Evolutionary conservation across 1,140 invertebrate genomes (phyloP).

Genomic region (Musca vetustissima): DNA sequence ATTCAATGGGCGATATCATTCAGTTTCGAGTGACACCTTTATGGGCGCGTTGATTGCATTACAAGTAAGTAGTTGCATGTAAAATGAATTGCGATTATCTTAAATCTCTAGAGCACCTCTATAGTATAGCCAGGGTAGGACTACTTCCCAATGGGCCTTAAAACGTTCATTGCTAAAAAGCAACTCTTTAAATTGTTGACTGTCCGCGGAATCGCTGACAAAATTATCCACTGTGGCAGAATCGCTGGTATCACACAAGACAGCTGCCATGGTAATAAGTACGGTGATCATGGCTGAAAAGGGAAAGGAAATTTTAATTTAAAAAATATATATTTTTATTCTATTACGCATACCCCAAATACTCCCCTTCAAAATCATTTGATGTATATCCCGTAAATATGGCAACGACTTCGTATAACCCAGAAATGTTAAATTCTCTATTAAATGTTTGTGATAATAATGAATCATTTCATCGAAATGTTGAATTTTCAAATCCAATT

Average conservation of each 20-base stretch:
- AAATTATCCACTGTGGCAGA: constrained; percentile 41
- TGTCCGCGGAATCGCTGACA: constrained; percentile 33
- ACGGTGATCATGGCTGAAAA: constrained; percentile 35
- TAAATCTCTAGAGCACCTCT: constrained; percentile 33
- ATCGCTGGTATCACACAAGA: constrained; percentile 42
- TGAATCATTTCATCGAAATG: constrained; percentile 42
- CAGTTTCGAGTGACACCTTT: too few species aligned
- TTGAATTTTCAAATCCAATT: constrained; percentile 40
- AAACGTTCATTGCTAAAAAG: constrained; percentile 40
- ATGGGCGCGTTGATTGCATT: too few species aligned
- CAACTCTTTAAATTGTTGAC: constrained; percentile 35
- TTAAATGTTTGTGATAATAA: constrained; percentile 43
- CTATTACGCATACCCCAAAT: constrained; percentile 36
- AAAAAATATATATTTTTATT: too few species aligned
- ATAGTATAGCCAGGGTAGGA: constrained; percentile 44
- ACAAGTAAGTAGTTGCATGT: too few species aligned
- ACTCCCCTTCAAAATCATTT: constrained; percentile 31
- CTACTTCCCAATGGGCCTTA: constrained; percentile 36
- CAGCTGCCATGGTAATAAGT: constrained; percentile 40
- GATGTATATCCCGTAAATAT: constrained; percentile 37
- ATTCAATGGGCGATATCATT: too few species aligned
- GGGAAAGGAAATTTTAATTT: too few species aligned
- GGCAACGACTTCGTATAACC: constrained; percentile 34
- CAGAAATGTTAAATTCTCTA: constrained; percentile 38
- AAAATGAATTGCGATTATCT: too few species aligned